Base-by-base conservation (phyloP, 2,888 invertebrate genomes). In the Andrena haemorrhoa region DNA sequence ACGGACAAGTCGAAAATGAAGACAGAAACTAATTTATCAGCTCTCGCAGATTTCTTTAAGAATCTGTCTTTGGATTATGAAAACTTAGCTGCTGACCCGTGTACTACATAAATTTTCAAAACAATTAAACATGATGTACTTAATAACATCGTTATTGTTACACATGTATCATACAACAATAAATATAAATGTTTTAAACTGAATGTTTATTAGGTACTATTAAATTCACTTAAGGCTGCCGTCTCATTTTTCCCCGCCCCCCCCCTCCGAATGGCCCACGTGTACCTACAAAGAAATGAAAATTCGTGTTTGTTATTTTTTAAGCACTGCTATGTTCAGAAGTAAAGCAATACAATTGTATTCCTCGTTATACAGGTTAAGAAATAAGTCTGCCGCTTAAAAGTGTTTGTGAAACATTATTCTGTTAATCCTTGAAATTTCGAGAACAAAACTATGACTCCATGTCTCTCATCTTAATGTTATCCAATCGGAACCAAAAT, bases 11-110 rank as follows among this genome's bases (percentile, higher is more conserved):
- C 61, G 31, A 79, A 56, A 16, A 20, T 20, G 2, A 75, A 76
- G 12, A n/a, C 66, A 0, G 71, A 84, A n/a, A 82, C 83, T 0
- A 90, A 90, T 76, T 63, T 89, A 47, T 31, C n/a, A 4, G 64
- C 47, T 0, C 75, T 78, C 0, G 58, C 75, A 5, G 61, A 84
- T 6, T 82, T 71, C 20, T 75, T 89, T 16, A 12, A 35, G 10
- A 78, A 80, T 49, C 75, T 86, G 1, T 73, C 83, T 2, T 58
- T 76, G 1, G 66, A 76, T 20, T 84, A 88, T 66, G 70, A 72
- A 29, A 74, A 80, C 31, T 33, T 66, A 2, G 58, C 75, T 2
- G 16, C n/a, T 3, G 66, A 82, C 2, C 31, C n/a, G 2, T 85
- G 85, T 23, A 7, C 12, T 23, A 5, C 8, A 8, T 56, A 49